Conservation (phyloP, 1,140 invertebrate genomes). For the Drosophila arizonae region DNA sequence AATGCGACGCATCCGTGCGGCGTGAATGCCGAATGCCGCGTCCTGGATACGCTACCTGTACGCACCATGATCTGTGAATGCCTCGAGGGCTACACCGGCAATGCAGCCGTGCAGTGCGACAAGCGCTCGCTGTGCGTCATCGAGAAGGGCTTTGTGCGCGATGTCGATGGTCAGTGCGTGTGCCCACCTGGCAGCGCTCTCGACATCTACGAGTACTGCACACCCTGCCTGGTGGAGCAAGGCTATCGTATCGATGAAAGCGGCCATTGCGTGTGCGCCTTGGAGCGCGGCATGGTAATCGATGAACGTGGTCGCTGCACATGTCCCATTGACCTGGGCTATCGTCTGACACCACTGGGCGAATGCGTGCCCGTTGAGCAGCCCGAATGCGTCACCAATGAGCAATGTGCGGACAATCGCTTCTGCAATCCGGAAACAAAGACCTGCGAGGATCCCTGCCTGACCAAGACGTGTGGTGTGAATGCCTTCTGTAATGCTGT, state of each 20-base stretch:
- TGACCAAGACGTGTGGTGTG: slow-evolving; percentile 87
- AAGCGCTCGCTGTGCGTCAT: slow-evolving; percentile 87
- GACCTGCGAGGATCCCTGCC: slow-evolving; percentile 91
- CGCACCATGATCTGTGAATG: slow-evolving; percentile 95
- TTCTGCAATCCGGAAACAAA: slow-evolving; percentile 88
- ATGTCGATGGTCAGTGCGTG: slow-evolving; percentile 88
- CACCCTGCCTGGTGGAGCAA: slow-evolving; percentile 87
- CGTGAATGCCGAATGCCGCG: slow-evolving; percentile 90
- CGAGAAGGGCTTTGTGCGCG: slow-evolving; percentile 88
- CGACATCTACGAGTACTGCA: slow-evolving; percentile 90
- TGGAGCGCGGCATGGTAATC: slow-evolving; percentile 89
- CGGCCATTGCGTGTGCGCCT: slow-evolving; percentile 91
- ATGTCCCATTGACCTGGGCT: slow-evolving; percentile 89
- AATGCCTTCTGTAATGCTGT: slow-evolving; percentile 91
- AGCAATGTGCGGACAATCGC: slow-evolving; percentile 90
- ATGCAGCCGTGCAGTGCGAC: slow-evolving; percentile 90
- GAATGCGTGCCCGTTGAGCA: slow-evolving; percentile 85
- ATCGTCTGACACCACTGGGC: slow-evolving; percentile 86
- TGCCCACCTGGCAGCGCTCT: slow-evolving; percentile 90
- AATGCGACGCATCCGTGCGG: slow-evolving; percentile 91
- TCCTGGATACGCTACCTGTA: slow-evolving; percentile 91
- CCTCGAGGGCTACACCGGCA: slow-evolving; percentile 91
- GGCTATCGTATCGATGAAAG: slow-evolving; percentile 89
- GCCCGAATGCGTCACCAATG: slow-evolving; percentile 88
- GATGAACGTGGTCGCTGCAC: slow-evolving; percentile 91